These are phyloP conservation scores for Ptychodera flava DNA, from an alignment of 35 echinoderm and acorn worm genomes.

Conservation along the genomic window DNA sequence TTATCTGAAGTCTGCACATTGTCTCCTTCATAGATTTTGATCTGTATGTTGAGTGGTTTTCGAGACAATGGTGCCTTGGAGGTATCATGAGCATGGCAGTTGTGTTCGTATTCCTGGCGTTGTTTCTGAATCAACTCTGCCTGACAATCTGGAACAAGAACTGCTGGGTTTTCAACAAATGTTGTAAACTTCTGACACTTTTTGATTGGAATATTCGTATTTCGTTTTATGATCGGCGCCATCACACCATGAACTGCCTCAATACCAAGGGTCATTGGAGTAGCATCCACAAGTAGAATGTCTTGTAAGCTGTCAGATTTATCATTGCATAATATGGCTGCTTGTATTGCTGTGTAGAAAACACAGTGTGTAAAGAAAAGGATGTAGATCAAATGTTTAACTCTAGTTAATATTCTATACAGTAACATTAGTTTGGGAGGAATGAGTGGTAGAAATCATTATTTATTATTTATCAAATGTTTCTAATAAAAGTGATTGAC, in stretches of 20 bases:
- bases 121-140: neutral
- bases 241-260: neutral
- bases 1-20: neutral
- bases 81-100: neutral
- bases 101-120: neutral
- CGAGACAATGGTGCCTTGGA: neutral
- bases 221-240: neutral
- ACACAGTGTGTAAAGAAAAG: no score
- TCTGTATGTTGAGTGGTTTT: neutral
- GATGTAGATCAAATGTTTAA: no score
- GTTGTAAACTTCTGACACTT: neutral
- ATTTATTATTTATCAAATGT: no score
- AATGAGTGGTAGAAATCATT: no score
- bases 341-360: neutral
- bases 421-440: no score
- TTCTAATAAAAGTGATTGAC: no score
- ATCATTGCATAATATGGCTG: neutral
- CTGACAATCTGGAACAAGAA: neutral
- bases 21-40: neutral
- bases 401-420: no score
- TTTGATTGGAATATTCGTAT: neutral
- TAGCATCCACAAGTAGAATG: neutral
- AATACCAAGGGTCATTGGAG: neutral
- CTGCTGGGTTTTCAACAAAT: neutral
- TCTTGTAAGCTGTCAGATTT: neutral